Base-by-base conservation (phyloP, 2,113 vertebrate genomes). In the Upupa epops region DNA sequence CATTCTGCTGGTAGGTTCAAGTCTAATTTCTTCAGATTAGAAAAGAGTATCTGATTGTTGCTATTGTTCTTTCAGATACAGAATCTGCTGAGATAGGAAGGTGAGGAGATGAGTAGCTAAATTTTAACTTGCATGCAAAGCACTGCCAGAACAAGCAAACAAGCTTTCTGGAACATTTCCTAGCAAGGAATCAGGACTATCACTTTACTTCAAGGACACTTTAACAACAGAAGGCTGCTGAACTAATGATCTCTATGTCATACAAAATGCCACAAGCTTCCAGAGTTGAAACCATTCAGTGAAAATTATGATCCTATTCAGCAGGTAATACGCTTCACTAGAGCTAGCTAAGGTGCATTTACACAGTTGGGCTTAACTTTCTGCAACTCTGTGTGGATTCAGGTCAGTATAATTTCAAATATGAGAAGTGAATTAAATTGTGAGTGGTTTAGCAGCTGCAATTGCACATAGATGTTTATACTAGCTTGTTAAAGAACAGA, bases 1-100 rank as follows among this genome's bases (percentile, higher is more conserved):
- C 11, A 58, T 85, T 87, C 34, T 69, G 24, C 32, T 82, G 2
- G 0, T 54, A 34, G 9, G 6, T 89, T 64, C 29, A 79, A 74
- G 29, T 85, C 15, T 83, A 26, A 49, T 73, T 84, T 91, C 89
- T 94, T 73, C 88, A 83, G 72, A 78, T 89, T 88, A 90, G 85
- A 90, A 83, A 65, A 79, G 45, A 78, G 28, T 15, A 7, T 76
- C 83, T 90, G 72, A 68, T 36, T 74, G 31, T 58, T 84, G 65
- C 31, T 86, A 81, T 90, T 92, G 89, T 70, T 95, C 63, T 79
- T 80, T 58, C 55, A 93, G 56, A 85, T 78, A 95, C 36, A 93
- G 80, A 95, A 93, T 96, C 86, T 95, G 90, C 94, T 92, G 91
- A 83, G 91, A 95, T 89, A 93, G 73, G 84, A 95, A 85, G 84